These are phyloP conservation scores for Mythimna albipuncta DNA, from an alignment of 2,888 invertebrate species.

Conservation along the genomic window DNA sequence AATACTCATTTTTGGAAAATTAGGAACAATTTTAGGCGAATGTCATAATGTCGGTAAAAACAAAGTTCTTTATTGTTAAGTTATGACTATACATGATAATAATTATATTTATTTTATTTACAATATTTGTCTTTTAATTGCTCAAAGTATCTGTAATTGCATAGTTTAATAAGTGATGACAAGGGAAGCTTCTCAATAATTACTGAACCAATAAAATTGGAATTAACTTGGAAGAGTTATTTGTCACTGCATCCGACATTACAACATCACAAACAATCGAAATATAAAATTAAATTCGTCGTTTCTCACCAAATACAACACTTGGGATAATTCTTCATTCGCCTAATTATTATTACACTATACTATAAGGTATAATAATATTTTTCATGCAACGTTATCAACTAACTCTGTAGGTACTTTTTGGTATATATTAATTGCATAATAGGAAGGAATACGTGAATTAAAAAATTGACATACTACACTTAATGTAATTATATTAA, in stretches of 20 bases:
- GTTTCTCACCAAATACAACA: slow-evolving; percentile 61
- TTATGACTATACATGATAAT: slow-evolving; percentile 35
- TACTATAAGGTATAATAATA: slow-evolving; percentile 64
- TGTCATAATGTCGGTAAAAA: slow-evolving; percentile 56
- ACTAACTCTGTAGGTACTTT: slow-evolving; percentile 83
- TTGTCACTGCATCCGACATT: slow-evolving; percentile 49
- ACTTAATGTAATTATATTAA: slow-evolving; percentile 63
- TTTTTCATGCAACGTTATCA: slow-evolving; percentile 81
- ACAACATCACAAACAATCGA: slow-evolving; percentile 51
- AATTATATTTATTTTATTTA: slow-evolving; percentile 42
- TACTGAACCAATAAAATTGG: neutral
- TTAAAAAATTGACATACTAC: slow-evolving; percentile 86
- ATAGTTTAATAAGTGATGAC: slow-evolving; percentile 49
- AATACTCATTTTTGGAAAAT: slow-evolving; percentile 53
- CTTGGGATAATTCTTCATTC: slow-evolving; percentile 57
- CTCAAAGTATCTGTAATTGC: slow-evolving; percentile 46
- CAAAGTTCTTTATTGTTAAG: neutral
- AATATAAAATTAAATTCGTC: slow-evolving; percentile 62
- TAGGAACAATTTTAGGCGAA: slow-evolving; percentile 57
- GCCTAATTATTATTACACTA: slow-evolving; percentile 65
- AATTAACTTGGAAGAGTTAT: neutral
- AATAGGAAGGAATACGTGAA: slow-evolving; percentile 88
- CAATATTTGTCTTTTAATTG: slow-evolving; percentile 42
- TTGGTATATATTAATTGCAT: slow-evolving; percentile 85
- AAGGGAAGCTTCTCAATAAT: slow-evolving; percentile 12